Conservation (phyloP, 2,797 vertebrate species). For the Melanotaenia nigrans region DNA sequence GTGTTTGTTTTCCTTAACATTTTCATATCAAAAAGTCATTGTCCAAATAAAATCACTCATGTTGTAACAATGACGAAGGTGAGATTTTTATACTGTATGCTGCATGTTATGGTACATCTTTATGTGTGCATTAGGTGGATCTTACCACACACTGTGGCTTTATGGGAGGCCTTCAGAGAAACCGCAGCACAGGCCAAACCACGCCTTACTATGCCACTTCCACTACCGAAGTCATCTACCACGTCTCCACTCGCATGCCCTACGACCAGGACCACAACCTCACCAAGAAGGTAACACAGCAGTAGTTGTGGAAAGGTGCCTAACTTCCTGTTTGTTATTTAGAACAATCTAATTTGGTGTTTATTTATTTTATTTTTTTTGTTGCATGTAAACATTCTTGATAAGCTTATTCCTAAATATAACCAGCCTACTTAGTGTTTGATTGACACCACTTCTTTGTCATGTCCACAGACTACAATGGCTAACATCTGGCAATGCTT, state of each 20-base stretch:
- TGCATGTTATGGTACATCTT: not conserved
- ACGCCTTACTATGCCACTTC: conserved; percentile 98
- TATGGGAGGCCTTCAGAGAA: conserved; percentile 97
- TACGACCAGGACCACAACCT: conserved; percentile 97
- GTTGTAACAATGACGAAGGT: not conserved
- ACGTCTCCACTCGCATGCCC: conserved; percentile 98
- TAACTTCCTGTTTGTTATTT: not conserved
- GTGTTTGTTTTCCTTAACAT: not conserved
- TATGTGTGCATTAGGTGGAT: conserved; percentile 85
- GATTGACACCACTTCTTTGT: not conserved
- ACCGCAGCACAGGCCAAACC: conserved; percentile 95
- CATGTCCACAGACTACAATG: not conserved
- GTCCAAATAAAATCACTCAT: not conserved
- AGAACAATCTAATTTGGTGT: not conserved
- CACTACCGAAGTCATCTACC: conserved; percentile 97
- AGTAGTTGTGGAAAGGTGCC: not conserved
- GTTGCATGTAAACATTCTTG: not conserved
- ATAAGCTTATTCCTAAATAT: not conserved
- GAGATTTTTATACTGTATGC: not conserved
- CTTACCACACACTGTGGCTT: conserved; percentile 97
- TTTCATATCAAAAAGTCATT: not conserved
- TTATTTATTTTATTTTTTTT: too few relatives aligned
- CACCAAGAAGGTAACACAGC: conserved; percentile 91
- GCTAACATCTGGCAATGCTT: not conserved
- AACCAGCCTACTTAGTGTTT: not conserved